Evolutionary conservation across 1,140 invertebrate species (phyloP), one percentile per base, ranked within the genome.

Genomic region (Eueides isabella): DNA sequence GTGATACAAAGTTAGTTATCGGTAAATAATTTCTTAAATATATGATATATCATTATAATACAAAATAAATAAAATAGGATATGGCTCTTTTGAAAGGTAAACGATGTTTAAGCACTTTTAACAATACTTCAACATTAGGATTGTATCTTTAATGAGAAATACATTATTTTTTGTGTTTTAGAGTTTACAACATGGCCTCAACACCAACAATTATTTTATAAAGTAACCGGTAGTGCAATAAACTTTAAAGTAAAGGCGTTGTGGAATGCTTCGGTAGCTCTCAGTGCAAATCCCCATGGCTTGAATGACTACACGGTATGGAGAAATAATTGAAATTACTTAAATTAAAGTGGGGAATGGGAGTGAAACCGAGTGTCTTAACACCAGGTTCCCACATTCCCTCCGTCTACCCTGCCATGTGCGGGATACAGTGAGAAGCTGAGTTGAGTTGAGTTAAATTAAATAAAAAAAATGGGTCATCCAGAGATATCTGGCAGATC

Each of bases 161-260:
- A 4, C 9, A 55, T 23, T 23, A n/a, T 23, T 23, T 26, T 55
- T 12, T 26, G 9, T 55, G 23, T 26, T 61, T 30, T 44, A 69
- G 67, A 69, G 55, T 69, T 69, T 29, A 69, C 67, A n/a, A 69
- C 67, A 33, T 69, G 67, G 67, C 67, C 67, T 26, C 44, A 61
- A 69, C 67, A 61, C n/a, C 41, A 66, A 48, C 67, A 68, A 23
- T 26, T 75, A 62, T 83, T 74, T 71, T 81, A 83, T 67, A 81
- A 78, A 72, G 55, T 83, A 74, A 69, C 74, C 26, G 76, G 77
- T 44, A 67, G 67, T 64, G 76, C 74, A 30, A 67, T 83, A 28
- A 61, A 64, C 26, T 83, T 83, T 62, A 61, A 74, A 67, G 74
- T 81, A 26, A 74, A 74, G 67, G 69, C 68, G 23, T 26, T 23